phyloP scores from a whole-genome alignment of 2,888 invertebrate species.

The Exocentrus adspersus region DNA sequence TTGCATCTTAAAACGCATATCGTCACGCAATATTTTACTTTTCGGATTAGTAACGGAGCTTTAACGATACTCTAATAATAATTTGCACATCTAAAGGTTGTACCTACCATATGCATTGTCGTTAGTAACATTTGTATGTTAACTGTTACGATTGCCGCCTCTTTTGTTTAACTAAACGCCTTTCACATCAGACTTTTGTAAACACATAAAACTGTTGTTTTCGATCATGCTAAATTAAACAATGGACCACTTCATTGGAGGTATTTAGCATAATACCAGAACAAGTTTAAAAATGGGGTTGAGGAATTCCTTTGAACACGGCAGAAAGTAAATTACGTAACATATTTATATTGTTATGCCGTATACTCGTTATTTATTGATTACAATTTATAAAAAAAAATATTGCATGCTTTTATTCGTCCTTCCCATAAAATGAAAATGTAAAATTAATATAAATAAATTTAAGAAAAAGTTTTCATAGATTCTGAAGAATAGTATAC shows the following conservation, averaged over 20 bases:
- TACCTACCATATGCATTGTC: neutral
- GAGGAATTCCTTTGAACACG: too few species aligned
- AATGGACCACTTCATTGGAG: neutral
- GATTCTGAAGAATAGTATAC: too few species aligned
- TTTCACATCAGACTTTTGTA: neutral
- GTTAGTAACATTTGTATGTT: neutral
- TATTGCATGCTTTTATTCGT: too few species aligned
- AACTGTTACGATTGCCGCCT: neutral
- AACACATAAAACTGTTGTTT: conserved; percentile 1
- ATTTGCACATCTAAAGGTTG: neutral
- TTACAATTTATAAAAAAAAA: too few species aligned
- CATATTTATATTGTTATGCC: too few species aligned
- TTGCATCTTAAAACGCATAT: too few species aligned
- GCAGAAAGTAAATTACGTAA: too few species aligned
- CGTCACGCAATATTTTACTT: neutral
- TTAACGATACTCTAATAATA: neutral
- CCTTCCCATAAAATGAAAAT: too few species aligned
- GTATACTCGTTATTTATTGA: too few species aligned
- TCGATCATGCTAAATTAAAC: neutral
- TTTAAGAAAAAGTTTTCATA: too few species aligned
- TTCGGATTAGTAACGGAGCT: neutral
- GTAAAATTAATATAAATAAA: too few species aligned
- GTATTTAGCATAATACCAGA: too few species aligned
- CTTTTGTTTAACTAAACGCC: neutral
- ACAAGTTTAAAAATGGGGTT: neutral